These are phyloP conservation scores for Felis catus DNA, from an alignment of 2,113 vertebrate species.

Conservation along the genomic window DNA sequence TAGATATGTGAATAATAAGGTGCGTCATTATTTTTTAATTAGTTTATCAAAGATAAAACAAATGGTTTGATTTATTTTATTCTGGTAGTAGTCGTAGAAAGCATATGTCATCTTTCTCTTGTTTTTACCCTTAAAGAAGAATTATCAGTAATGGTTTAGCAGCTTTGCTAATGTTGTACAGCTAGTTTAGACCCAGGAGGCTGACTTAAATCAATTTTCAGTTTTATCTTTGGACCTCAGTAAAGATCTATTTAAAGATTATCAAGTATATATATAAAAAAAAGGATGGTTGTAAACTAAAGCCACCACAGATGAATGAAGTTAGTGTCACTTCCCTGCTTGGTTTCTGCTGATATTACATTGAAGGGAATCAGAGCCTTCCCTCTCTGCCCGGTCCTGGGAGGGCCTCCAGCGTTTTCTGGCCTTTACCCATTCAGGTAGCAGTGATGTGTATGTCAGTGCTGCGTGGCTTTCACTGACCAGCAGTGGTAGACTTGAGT, in stretches of 20 bases:
- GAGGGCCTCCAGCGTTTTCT: background rate
- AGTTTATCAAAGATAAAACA: background rate
- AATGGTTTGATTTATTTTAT: background rate
- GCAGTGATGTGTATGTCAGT: background rate
- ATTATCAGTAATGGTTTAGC: background rate
- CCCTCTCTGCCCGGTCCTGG: background rate
- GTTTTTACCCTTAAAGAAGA: background rate
- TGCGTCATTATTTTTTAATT: background rate
- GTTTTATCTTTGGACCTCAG: background rate
- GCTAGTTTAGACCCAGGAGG: background rate
- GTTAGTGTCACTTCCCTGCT: background rate
- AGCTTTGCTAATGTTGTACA: background rate
- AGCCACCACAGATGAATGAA: background rate
- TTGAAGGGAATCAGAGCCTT: background rate
- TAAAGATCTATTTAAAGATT: background rate
- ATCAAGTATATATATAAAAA: background rate
- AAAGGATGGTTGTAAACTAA: background rate
- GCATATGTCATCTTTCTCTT: background rate
- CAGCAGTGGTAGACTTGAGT: background rate
- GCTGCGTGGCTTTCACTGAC: background rate
- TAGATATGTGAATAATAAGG: background rate
- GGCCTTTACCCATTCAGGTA: background rate
- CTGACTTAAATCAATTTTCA: background rate
- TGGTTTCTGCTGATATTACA: background rate
- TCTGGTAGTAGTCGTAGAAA: background rate